These are phyloP conservation scores for Reticulitermes lucifugus DNA, from an alignment of 2,888 invertebrate genomes.

Conservation along the genomic window DNA sequence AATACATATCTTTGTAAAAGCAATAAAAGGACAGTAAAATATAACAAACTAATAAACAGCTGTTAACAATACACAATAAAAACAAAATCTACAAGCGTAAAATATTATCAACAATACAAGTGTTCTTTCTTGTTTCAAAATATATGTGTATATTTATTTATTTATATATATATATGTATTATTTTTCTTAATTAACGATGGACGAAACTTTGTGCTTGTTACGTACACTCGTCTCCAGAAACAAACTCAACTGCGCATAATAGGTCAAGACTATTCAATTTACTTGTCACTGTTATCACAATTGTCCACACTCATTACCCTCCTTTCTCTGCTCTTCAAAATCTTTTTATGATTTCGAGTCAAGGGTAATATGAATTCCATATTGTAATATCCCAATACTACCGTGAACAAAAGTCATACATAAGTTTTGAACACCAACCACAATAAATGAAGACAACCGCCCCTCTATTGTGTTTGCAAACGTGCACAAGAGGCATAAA, in stretches of 20 bases:
- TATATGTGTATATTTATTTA: slow-evolving; percentile 32
- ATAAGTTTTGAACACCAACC: not conserved
- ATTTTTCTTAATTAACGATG: slow-evolving; percentile 29
- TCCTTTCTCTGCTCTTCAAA: not conserved
- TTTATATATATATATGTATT: slow-evolving; percentile 19
- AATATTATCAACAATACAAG: slow-evolving; percentile 46
- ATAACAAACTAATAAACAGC: slow-evolving; percentile 40
- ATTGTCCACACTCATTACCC: not conserved
- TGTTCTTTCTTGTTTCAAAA: slow-evolving; percentile 35
- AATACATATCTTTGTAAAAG: slow-evolving; percentile 30
- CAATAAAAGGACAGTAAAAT: slow-evolving; percentile 30
- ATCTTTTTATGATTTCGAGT: not conserved
- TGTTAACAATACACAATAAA: slow-evolving; percentile 46
- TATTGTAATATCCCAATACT: not conserved
- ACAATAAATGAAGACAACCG: too few species aligned
- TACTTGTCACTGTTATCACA: too few species aligned
- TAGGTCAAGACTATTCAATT: too few species aligned
- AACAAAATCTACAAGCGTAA: slow-evolving; percentile 47
- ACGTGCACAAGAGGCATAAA: too few species aligned
- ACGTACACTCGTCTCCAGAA: slow-evolving; percentile 12
- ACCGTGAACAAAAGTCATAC: not conserved
- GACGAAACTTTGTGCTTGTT: slow-evolving; percentile 28
- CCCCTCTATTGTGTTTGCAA: too few species aligned
- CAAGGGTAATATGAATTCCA: not conserved
- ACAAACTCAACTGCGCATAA: slow-evolving; percentile 1